These are phyloP conservation scores for Drosophila anomelani DNA, from an alignment of 2,888 invertebrate species.

Conservation along the genomic window DNA sequence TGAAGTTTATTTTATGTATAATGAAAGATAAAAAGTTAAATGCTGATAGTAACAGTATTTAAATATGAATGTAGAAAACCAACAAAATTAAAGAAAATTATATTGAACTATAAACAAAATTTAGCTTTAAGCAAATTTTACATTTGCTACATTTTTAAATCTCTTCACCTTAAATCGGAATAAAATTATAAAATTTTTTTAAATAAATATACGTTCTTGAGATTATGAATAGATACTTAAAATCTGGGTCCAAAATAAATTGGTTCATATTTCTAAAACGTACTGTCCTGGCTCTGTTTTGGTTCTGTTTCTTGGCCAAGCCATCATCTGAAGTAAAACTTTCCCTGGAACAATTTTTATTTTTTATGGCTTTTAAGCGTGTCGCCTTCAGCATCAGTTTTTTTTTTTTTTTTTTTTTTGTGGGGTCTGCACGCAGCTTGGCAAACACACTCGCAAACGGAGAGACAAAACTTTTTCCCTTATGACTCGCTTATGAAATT, in stretches of 20 bases:
- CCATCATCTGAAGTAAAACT: conserved; percentile 49
- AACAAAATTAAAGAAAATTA: not conserved
- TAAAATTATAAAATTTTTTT: not conserved
- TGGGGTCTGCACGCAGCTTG: conserved; percentile 57
- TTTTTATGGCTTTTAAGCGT: conserved; percentile 75
- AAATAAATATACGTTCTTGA: no score
- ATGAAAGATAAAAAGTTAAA: not conserved
- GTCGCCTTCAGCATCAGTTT: conserved; percentile 43
- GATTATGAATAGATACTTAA: not conserved
- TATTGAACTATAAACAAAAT: no score
- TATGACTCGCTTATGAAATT: conserved; percentile 77
- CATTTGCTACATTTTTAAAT: not conserved
- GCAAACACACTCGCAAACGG: conserved; percentile 23
- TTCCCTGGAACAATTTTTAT: conserved; percentile 54
- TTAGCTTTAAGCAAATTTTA: not conserved
- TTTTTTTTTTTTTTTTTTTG: conserved; percentile 10
- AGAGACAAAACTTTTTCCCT: conserved; percentile 66
- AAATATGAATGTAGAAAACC: not conserved
- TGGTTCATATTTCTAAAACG: not conserved
- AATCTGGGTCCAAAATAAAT: not conserved
- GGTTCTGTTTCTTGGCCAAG: conserved; percentile 24
- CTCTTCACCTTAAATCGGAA: not conserved
- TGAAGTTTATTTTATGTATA: not conserved
- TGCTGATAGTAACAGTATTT: not conserved
- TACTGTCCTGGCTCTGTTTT: conserved; percentile 8